Evolutionary conservation across 92 coral and sea anemone species (phyloP), one percentile per base, ranked within the genome.

Genomic region (Bergia sp.): DNA sequence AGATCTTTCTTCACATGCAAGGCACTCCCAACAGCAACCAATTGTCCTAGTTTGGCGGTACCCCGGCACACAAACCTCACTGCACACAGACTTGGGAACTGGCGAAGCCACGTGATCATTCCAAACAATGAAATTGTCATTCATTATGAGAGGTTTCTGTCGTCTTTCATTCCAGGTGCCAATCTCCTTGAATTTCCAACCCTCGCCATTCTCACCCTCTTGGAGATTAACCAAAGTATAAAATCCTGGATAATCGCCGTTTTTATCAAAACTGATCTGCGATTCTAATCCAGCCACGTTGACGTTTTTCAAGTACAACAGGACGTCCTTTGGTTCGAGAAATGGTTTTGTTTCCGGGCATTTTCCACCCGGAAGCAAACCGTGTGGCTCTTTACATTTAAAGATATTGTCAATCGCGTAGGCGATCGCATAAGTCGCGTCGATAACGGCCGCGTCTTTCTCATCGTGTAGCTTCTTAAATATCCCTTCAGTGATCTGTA

Each of bases 351-450:
- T 80, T 36, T 72, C 43, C 3, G 98, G 93, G 77, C 98, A 95
- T 13, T 55, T 81, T 8, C 91, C 84, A 21, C 78, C 90, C 3
- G 89, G 40, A 29, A 89, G 53, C 20, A 85, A 44, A 0, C 90
- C 91, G 13, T 81, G 11, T 29, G 94, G 92, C 45, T 90, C 92
- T 43, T 86, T 65, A 49, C 98, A 95, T 72, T 75, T 85, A 20
- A 71, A 89, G 7, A 93, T 91, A 23, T 90, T 90, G 86, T 93
- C 96, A 39, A 96, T 77, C 43, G 96, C 99, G 90, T 95, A 94
- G 71, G 98, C 98, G 53, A 96, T 88, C 4, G 98, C 98, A 81
- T 90, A 96, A 36, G 94, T 96, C 13, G 97, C 98, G 83, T 96
- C 94, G 29, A 96, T 92, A 41, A 96, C 99, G 16, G 86, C 87